Conservation (phyloP, 2,113 vertebrate species). For the Oceanites oceanicus region DNA sequence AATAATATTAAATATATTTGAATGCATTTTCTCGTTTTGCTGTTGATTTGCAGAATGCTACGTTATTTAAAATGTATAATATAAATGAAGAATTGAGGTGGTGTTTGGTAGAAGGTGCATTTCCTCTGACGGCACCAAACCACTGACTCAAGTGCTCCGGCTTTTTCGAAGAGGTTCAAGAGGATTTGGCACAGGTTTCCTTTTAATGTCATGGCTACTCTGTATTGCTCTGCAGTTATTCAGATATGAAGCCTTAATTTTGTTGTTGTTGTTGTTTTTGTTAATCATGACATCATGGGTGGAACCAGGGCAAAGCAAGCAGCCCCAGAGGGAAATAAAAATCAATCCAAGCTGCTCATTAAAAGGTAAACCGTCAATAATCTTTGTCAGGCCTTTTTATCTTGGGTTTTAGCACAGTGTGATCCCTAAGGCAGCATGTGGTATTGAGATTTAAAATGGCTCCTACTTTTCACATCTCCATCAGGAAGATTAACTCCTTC, state of each 20-base stretch:
- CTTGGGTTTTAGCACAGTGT: slow-evolving; percentile 79
- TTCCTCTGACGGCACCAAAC: not conserved
- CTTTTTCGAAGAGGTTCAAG: not conserved
- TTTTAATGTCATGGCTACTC: not conserved
- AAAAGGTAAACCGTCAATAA: slow-evolving; percentile 84
- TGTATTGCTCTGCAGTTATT: slow-evolving; percentile 54
- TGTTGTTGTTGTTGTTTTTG: slow-evolving; percentile 61
- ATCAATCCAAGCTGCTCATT: slow-evolving; percentile 84
- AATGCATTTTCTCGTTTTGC: not conserved
- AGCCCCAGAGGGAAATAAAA: slow-evolving; percentile 73
- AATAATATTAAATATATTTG: not conserved
- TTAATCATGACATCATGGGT: slow-evolving; percentile 67
- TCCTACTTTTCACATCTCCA: slow-evolving; percentile 66
- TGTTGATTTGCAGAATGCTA: not conserved
- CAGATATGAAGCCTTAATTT: slow-evolving; percentile 61
- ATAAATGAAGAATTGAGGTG: accelerated
- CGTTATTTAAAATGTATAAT: accelerated
- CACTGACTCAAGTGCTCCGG: not conserved
- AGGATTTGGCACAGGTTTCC: not conserved
- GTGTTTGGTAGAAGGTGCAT: not conserved
- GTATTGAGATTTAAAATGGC: slow-evolving; percentile 74
- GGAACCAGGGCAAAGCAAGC: slow-evolving; percentile 73
- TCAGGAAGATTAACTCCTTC: slow-evolving; percentile 77
- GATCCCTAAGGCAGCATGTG: slow-evolving; percentile 75
- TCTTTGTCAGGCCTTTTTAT: slow-evolving; percentile 83